A percentile compares a stretch with the other conserved stretches of the same genome.
Conservation (phyloP, 2,113 vertebrate species). For the Colossoma macropomum region DNA sequence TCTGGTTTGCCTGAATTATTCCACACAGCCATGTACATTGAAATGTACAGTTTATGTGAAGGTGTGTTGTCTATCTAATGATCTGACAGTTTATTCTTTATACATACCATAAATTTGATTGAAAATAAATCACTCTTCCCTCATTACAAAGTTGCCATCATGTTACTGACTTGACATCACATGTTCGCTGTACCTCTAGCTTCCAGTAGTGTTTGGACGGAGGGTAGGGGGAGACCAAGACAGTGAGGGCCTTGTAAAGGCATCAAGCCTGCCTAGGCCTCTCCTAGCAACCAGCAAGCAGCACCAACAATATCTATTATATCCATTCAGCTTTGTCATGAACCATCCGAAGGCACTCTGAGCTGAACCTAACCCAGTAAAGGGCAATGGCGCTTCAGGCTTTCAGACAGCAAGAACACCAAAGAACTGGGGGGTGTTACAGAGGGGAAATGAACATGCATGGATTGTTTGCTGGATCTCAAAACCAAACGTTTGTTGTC, state of each 20-base stretch:
- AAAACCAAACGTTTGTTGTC: neutral
- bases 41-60: too few species aligned
- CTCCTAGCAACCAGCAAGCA: conserved; percentile 79
- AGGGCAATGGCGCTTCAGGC: conserved; percentile 32
- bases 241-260: conserved; percentile 74
- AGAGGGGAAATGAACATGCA: neutral
- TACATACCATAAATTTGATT: too few species aligned
- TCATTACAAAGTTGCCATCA: too few species aligned
- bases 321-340: conserved; percentile 58
- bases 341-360: conserved; percentile 73
- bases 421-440: conserved; percentile 8
- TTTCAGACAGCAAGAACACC: conserved; percentile 9
- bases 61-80: too few species aligned
- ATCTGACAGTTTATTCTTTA: too few species aligned
- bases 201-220: neutral
- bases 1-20: too few species aligned
- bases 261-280: conserved; percentile 75
- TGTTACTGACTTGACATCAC: too few species aligned
- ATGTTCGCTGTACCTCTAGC: neutral
- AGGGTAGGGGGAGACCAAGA: conserved; percentile 44
- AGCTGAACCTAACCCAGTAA: conserved; percentile 53
- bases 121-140: too few species aligned
- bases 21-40: too few species aligned
- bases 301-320: conserved; percentile 70
- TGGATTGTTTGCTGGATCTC: conserved; percentile 4